Percentiles rank a stretch among this genome's conserved stretches.
phyloP scores from a whole-genome alignment of 2,797 vertebrate genomes.

The Coregonus sp. region DNA sequence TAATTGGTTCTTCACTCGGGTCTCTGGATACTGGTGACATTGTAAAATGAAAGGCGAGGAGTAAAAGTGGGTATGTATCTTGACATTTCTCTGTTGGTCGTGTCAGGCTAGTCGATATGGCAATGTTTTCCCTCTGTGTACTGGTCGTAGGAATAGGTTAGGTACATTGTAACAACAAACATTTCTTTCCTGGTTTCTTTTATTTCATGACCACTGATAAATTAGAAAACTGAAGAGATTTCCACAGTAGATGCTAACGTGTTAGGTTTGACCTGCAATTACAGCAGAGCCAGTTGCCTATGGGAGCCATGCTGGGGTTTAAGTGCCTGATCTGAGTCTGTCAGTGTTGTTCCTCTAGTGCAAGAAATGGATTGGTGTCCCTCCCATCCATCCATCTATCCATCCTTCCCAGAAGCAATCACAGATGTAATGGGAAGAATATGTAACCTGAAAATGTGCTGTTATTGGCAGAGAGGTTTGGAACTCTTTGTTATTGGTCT shows the following conservation, averaged over 20 bases:
- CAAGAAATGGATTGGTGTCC: too few relatives aligned
- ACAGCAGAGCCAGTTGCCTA: not conserved
- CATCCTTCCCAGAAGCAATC: too few relatives aligned
- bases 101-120: not conserved
- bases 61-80: slow-evolving; percentile 13
- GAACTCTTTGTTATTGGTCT: not conserved
- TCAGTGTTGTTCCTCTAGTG: not conserved
- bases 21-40: slow-evolving; percentile 6
- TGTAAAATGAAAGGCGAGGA: slow-evolving; percentile 5
- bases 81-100: slow-evolving; percentile 15
- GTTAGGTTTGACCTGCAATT: not conserved
- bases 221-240: not conserved
- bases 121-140: not conserved
- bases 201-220: not conserved
- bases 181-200: not conserved
- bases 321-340: not conserved
- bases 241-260: not conserved
- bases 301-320: not conserved
- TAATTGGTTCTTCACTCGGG: slow-evolving; percentile 20
- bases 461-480: not conserved
- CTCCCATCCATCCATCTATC: too few relatives aligned
- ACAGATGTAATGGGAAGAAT: too few relatives aligned
- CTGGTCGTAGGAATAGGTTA: not conserved
- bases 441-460: too few relatives aligned
- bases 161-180: not conserved